Base-by-base conservation (phyloP, 2,888 invertebrate genomes). In the Kryphioiulus occultus region DNA sequence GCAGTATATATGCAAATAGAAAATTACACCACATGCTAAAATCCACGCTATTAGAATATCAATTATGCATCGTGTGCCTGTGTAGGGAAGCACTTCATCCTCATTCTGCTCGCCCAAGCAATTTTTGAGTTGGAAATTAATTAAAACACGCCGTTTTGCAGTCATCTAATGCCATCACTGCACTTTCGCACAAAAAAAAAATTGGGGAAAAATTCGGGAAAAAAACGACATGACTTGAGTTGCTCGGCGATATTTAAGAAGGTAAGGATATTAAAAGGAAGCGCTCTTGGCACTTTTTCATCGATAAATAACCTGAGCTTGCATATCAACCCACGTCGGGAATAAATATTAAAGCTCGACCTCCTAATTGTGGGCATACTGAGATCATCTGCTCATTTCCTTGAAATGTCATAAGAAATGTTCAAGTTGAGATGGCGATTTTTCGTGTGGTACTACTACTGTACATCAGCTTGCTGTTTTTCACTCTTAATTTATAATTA, bases 1-100 rank as follows among this genome's bases (percentile, higher is more conserved):
- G 59, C 59, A 59, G 59, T 59, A 59, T 59, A 59, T 59, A 59
- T 59, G 59, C 59, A 59, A 59, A 59, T 59, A 59, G 59, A 59
- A 59, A 59, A 59, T 59, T 59, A 59, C 22, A 59, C 59, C 59
- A 59, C 59, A 59, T 59, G 59, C 59, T 59, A 59, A 59, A 59
- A 59, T 59, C 59, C 59, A 59, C 59, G 59, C 59, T 22, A 59
- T 59, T 59, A 59, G 59, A 59, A 59, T 59, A 59, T 59, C 59
- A 59, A 59, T 59, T 59, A 59, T 59, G 59, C 59, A 59, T 59
- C 59, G 19, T 17, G 19, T 19, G 22, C 59, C 59, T 22, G n/a
- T 7, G 22, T 10, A 17, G 53, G 19, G 53, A 53, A 17, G 59
- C 59, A 59, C 59, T 22, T 59, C 59, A 22, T 59, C 59, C 22